Evolutionary conservation across 2,888 invertebrate species (phyloP), one percentile per base, ranked within the genome.

Genomic region (Arge pagana): DNA sequence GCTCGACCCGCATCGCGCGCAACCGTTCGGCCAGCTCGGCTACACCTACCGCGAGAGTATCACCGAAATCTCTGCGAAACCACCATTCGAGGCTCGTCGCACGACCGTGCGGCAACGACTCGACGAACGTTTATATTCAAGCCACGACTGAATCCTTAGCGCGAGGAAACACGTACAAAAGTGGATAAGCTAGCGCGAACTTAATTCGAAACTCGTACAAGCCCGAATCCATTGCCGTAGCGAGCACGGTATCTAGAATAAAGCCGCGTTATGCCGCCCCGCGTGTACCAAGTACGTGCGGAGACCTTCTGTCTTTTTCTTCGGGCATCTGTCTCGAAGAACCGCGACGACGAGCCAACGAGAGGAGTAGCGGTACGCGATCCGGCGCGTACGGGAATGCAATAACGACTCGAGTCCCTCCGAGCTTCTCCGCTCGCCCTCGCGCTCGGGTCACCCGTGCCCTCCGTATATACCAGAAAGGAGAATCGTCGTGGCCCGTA

Each of bases 131-230:
- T 23, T 23, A 33, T 13, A 45, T 45, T 45, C 43, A 21, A 33
- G 33, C 21, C 43, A 45, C 43, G 43, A 23, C 31, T 45, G 33
- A 45, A 23, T 45, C 28, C 28, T 45, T 33, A 45, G 64, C 66
- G 65, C 63, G 68, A 68, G 65, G 61, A 56, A 63, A 70, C 74
- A 75, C 75, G 74, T 75, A 75, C 71, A 66, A 74, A 74, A 72
- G 70, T 72, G 70, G 72, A 73, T 72, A 73, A 73, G 69, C 71
- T 71, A 69, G 65, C 59, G 59, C 58, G 64, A 74, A 75, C 68
- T 74, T 74, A 70, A 70, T 70, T 71, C 70, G 66, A 33, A 45
- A 45, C 43, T 45, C 33, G 43, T 45, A 45, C 10, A 33, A 45
- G 16, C 31, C 42, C 21, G 33, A 23, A 45, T 13, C 42, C 40